Base-by-base conservation (phyloP, 2,797 vertebrate genomes). In the Danio choprae region DNA sequence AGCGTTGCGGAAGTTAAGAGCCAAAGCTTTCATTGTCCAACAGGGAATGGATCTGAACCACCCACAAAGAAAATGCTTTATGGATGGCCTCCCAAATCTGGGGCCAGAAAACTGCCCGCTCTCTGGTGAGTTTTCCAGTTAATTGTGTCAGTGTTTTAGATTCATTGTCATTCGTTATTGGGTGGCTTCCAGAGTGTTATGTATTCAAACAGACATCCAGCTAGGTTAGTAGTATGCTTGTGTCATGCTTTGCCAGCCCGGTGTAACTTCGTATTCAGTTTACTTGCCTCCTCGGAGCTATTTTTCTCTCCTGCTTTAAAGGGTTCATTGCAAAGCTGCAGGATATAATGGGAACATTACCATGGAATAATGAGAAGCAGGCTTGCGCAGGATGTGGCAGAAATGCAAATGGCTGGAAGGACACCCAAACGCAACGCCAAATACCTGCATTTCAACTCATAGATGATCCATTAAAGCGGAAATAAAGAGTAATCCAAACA, bases 1-100 rank as follows among this genome's bases (percentile, higher is more conserved):
- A 86, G 87, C 87, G 86, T 88, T 89, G 89, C 78, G 84, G 83
- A 90, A 50, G 69, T 41, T 16, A 53, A 41, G 80, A 89, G 84
- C 80, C 74, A 83, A 9, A 80, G 84, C 86, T 89, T 88, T 90
- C 86, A 89, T 83, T 89, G 88, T 86, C 84, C 87, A 81, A 77
- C 62, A 73, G 55, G 36, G 82, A 69, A 79, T 76, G 73, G 83
- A 84, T 87, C 82, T 64, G 58, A 29, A 15, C 76, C 79, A 75
- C 43, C 63, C 18, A 68, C 79, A 86, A 88, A 83, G 63, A 84
- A 82, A 82, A 84, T 55, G 38, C 64, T 68, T 43, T 40, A 9
- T 36, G 20, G 1, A 58, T 71, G 74, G 67, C 50, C 43, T 77
- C 16, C 43, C 56, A 22, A 44, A 58, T 51, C 40, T 13, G 18